These are phyloP conservation scores for Scaptomyza pallida DNA, from an alignment of 1,140 invertebrate species.

Conservation along the genomic window DNA sequence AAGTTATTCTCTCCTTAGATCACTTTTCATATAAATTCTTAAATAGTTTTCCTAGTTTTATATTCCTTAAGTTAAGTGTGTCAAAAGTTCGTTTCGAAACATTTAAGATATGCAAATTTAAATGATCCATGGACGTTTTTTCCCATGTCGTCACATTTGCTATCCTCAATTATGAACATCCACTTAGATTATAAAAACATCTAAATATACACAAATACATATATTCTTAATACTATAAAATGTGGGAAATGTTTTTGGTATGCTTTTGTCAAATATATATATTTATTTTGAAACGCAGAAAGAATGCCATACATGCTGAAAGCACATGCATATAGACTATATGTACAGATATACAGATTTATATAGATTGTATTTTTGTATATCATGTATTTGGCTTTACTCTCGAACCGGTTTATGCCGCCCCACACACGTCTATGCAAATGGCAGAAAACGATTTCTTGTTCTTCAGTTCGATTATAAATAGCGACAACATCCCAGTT, in stretches of 20 bases:
- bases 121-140: background rate
- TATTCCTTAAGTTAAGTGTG: too few relatives aligned
- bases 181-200: background rate
- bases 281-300: conserved; percentile 57
- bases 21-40: too few relatives aligned
- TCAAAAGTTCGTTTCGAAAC: too few relatives aligned
- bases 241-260: conserved; percentile 25
- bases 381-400: conserved; percentile 35
- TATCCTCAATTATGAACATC: background rate
- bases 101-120: background rate
- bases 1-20: too few relatives aligned
- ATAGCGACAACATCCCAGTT: conserved; percentile 27
- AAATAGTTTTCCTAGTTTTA: too few relatives aligned
- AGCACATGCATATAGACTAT: conserved; percentile 17
- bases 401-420: conserved; percentile 58
- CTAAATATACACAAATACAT: background rate
- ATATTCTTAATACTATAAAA: background rate
- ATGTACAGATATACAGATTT: conserved; percentile 11
- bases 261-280: conserved; percentile 41
- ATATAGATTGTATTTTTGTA: conserved; percentile 37
- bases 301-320: conserved; percentile 26
- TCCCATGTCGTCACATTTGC: background rate
- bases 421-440: conserved; percentile 17
- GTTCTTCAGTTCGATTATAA: conserved; percentile 48
- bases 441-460: conserved; percentile 20